Evolutionary conservation across 2,113 vertebrate genomes (phyloP), one percentile per base, ranked within the genome.

Genomic region (Garra rufa): DNA sequence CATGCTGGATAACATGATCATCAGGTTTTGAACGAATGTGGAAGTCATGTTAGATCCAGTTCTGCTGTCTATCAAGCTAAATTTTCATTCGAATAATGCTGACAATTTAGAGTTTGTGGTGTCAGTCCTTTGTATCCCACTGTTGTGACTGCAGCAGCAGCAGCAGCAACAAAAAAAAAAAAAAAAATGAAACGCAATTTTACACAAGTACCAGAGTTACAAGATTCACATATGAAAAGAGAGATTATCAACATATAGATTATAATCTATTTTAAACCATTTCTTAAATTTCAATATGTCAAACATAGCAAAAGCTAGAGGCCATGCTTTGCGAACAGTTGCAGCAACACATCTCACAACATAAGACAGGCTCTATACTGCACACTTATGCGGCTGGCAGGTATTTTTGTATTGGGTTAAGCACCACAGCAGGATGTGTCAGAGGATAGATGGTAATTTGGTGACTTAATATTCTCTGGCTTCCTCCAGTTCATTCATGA

Each of bases 401-500:
- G 67, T 76, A 24, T 48, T 70, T 50, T 46, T 26, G n/a, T 19
- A 21, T 61, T 3, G 71, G 44, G 2, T 14, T 63, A 50, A 76
- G 74, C 76, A 70, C 46, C 75, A 84, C 24, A 19, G 50, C 6
- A 46, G 44, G 50, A 84, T 2, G 46, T 17, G 41, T 67, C 4
- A 19, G 52, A 76, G 19, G 19, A 34, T 3, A 10, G 30, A 65
- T 46, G 13, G 82, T 26, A 24, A 46, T 28, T 52, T 70, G 17
- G 85, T 69, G 71, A 78, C 80, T 95, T 93, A 98, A 90, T 97
- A 99, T 84, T 99, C 96, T 89, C 95, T 95, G 89, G 95, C 97
- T 86, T 99, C 97, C 89, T 96, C 96, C 89, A 98, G 91, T 91
- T 98, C 97, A 61, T 96, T 95, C 88, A 96, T 94, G 88, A 97